These are phyloP conservation scores for Phylloscopus whistleri DNA, from an alignment of 2,113 vertebrate genomes.

Conservation along the genomic window DNA sequence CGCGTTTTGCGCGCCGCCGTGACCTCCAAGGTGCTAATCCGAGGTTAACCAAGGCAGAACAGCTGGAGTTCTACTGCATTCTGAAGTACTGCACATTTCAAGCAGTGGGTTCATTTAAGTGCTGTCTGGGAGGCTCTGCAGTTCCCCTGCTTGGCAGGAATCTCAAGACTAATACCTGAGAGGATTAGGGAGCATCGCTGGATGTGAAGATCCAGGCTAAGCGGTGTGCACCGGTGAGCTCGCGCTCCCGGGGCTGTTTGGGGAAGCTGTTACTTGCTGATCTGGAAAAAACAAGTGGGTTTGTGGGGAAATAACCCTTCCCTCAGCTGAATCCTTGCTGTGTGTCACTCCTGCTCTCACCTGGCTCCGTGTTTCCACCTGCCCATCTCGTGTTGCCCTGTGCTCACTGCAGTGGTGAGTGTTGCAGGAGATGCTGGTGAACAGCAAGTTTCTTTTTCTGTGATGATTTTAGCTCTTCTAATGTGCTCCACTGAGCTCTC, in stretches of 20 bases:
- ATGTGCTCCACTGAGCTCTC: background rate
- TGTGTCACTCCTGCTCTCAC: background rate
- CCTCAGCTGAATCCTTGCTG: background rate
- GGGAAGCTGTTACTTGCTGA: conserved; percentile 8
- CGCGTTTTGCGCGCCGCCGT: background rate
- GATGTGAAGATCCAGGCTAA: conserved; percentile 28
- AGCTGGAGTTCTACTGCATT: background rate
- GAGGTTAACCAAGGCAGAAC: background rate
- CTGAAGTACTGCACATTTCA: background rate
- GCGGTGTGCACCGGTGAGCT: conserved; percentile 49
- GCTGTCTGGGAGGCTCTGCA: conserved; percentile 8
- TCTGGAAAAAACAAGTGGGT: background rate
- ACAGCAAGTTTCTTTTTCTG: background rate
- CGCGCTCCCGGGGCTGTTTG: background rate
- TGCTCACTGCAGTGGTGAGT: background rate
- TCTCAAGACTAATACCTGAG: conserved; percentile 43
- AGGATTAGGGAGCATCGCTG: conserved; percentile 41
- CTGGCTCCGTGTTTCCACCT: background rate
- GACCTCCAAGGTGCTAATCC: background rate
- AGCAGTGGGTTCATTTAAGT: background rate
- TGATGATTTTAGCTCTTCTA: background rate
- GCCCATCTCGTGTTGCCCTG: background rate
- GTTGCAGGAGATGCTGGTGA: background rate
- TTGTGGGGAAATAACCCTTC: background rate
- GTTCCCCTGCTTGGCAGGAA: conserved; percentile 34